A percentile compares a stretch with the other conserved stretches of the same genome.
Conservation (phyloP, 2,113 vertebrate genomes). For the Rhinolophus ferrumequinum region DNA sequence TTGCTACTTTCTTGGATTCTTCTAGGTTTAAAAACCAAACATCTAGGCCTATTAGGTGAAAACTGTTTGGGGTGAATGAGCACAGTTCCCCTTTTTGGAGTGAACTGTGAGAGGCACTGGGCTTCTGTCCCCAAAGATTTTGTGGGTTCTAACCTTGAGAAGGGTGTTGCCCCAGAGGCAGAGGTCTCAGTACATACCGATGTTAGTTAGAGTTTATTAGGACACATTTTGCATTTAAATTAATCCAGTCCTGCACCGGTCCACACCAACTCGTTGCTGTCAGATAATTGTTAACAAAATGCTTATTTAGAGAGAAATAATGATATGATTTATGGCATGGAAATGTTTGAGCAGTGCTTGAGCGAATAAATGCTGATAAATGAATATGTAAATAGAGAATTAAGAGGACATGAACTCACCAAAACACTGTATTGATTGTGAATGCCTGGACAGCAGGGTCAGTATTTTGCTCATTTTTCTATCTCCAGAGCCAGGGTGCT, state of each 20-base stretch:
- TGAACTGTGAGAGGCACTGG: background rate
- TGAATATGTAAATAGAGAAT: background rate
- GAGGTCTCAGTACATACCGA: background rate
- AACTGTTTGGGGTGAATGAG: background rate
- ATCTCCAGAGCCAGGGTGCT: background rate
- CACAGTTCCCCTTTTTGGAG: background rate
- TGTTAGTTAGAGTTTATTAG: background rate
- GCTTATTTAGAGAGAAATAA: constrained; percentile 45
- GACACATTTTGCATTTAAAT: constrained; percentile 59
- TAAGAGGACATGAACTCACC: background rate
- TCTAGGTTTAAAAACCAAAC: background rate
- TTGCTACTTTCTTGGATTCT: background rate
- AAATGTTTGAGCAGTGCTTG: background rate
- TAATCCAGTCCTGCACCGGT: background rate
- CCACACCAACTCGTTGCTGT: constrained; percentile 41
- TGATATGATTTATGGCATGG: constrained; percentile 21
- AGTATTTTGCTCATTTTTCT: background rate
- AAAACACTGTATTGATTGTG: background rate
- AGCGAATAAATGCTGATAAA: constrained; percentile 18
- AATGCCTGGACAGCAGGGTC: background rate
- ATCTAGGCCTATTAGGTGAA: background rate
- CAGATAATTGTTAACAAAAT: constrained; percentile 53
- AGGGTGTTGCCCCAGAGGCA: background rate
- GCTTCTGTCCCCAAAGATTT: background rate
- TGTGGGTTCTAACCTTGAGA: background rate